phyloP scores from a whole-genome alignment of 1,140 invertebrate genomes.

The Drosophila busckii region DNA sequence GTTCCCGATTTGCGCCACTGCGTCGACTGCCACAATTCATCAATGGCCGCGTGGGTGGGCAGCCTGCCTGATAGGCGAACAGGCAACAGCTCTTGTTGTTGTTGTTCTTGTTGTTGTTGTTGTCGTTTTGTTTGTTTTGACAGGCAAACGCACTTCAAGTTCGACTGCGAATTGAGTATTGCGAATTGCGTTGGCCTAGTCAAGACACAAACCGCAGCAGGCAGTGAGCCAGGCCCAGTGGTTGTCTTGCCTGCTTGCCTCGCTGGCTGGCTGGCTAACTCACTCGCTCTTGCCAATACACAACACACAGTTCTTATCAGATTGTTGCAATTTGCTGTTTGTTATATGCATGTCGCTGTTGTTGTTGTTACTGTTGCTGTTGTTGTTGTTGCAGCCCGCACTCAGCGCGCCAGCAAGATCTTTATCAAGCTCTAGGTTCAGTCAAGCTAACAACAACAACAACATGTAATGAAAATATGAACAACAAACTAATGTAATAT shows the following conservation, averaged over 20 bases:
- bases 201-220: conserved; percentile 49
- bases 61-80: conserved; percentile 13
- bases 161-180: conserved; percentile 7
- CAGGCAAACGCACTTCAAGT: conserved; percentile 36
- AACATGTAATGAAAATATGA: conserved; percentile 73
- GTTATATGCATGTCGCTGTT: conserved; percentile 21
- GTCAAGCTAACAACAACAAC: conserved; percentile 33
- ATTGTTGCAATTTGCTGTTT: conserved; percentile 70
- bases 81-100: conserved; percentile 17
- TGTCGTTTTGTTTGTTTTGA: conserved; percentile 47
- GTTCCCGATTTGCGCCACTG: conserved; percentile 74
- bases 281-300: conserved; percentile 31
- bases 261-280: conserved; percentile 17
- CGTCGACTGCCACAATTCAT: conserved; percentile 57
- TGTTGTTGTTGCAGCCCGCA: conserved; percentile 56
- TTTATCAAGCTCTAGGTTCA: conserved; percentile 65
- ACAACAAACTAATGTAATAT: conserved; percentile 28
- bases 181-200: conserved; percentile 24
- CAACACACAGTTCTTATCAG: conserved; percentile 69
- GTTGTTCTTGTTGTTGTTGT: conserved; percentile 24
- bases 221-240: conserved; percentile 40
- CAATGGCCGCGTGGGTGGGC: conserved; percentile 67
- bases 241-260: conserved; percentile 21
- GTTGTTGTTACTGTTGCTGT: conserved; percentile 16
- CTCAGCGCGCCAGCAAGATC: conserved; percentile 48